Percentiles rank a stretch among this genome's conserved stretches.
Conservation (phyloP, 2,888 invertebrate species). For the Drosophila paracracens region DNA sequence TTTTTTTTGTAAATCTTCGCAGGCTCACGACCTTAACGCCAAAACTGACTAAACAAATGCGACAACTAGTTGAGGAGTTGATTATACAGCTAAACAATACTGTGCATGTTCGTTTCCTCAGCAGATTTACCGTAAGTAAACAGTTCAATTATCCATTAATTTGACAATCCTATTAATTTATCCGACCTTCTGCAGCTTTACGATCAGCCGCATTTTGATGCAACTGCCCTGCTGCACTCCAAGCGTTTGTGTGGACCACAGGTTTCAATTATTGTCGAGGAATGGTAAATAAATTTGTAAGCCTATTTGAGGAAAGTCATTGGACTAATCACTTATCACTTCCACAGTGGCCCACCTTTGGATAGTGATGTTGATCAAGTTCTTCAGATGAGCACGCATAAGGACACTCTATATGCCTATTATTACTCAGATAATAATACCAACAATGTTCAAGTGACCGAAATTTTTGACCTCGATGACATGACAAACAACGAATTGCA, state of each 20-base stretch:
- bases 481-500: constrained; percentile 89
- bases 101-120: constrained; percentile 81
- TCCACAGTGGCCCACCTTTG: constrained; percentile 80
- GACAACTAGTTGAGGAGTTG: constrained; percentile 87
- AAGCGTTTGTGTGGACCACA: constrained; percentile 81
- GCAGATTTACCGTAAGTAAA: constrained; percentile 75
- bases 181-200: constrained; percentile 53
- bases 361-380: constrained; percentile 87
- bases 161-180: neutral
- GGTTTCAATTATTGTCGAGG: constrained; percentile 83
- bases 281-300: constrained; percentile 67
- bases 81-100: constrained; percentile 70
- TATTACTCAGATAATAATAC: constrained; percentile 94
- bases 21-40: constrained; percentile 78
- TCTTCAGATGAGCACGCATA: constrained; percentile 91
- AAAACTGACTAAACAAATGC: constrained; percentile 83
- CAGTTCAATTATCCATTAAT: neutral
- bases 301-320: neutral
- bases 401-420: constrained; percentile 95
- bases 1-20: neutral
- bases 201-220: constrained; percentile 84
- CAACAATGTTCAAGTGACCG: constrained; percentile 94
- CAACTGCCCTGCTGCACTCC: constrained; percentile 82
- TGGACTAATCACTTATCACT: neutral
- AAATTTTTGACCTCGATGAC: constrained; percentile 90